Conservation (phyloP, 2,113 vertebrate species). For the Sinocyclocheilus maitianheensis region DNA sequence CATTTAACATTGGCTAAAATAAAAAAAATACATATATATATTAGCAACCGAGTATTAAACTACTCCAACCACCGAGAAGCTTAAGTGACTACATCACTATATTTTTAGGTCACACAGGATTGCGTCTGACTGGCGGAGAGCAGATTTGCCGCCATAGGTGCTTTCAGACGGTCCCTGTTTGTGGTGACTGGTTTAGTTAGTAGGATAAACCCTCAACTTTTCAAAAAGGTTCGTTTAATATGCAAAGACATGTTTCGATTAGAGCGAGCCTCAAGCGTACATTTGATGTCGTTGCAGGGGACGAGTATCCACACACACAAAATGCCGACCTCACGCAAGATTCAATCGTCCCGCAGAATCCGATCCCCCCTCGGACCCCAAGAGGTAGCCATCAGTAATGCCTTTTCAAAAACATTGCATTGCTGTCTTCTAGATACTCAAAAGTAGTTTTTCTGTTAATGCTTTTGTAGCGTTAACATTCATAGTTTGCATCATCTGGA, state of each 20-base stretch:
- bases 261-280: not conserved
- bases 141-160: not conserved
- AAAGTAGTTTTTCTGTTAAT: not conserved
- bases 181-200: not conserved
- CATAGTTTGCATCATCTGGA: not conserved
- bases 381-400: slow-evolving; percentile 3
- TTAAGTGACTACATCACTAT: slow-evolving; percentile 23
- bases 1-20: slow-evolving; percentile 55
- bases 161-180: not conserved
- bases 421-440: not conserved
- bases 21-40: slow-evolving; percentile 20
- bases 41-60: slow-evolving; percentile 33
- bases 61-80: slow-evolving; percentile 19
- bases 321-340: not conserved
- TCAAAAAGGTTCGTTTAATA: slow-evolving; percentile 1
- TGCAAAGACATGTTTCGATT: not conserved
- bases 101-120: not conserved
- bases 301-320: not conserved
- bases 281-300: slow-evolving; percentile 5
- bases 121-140: not conserved
- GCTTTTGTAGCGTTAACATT: not conserved
- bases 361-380: not conserved
- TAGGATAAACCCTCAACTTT: not conserved
- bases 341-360: not conserved
- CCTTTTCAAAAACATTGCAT: slow-evolving; percentile 1